Evolutionary conservation across 2,113 vertebrate species (phyloP).

Genomic region (Todiramphus chloris): DNA sequence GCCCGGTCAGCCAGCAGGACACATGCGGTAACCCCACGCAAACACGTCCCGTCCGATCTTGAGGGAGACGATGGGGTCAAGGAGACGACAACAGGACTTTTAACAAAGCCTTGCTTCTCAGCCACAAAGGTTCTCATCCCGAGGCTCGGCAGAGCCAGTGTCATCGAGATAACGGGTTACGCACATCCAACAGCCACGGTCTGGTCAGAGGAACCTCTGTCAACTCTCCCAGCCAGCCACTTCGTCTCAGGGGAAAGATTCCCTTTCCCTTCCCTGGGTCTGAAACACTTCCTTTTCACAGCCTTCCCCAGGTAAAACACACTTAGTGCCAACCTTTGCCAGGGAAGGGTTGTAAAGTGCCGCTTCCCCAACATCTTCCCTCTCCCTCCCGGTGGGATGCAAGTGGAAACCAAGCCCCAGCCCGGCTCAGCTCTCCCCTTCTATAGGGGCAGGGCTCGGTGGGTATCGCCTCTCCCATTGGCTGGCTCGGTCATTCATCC

Average conservation of each 20-base stretch:
- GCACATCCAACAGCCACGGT: background rate
- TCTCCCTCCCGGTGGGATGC: too few relatives aligned
- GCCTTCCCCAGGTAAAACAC: background rate
- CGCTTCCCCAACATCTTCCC: too few relatives aligned
- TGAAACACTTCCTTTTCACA: background rate
- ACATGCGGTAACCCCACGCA: background rate
- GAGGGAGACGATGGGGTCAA: background rate
- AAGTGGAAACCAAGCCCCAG: too few relatives aligned
- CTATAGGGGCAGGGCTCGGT: too few relatives aligned
- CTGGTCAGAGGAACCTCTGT: conserved; percentile 10
- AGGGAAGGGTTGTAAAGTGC: background rate
- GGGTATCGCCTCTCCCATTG: too few relatives aligned
- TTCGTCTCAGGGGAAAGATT: background rate
- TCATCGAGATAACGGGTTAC: conserved; percentile 51
- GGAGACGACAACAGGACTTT: background rate
- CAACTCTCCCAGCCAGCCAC: background rate
- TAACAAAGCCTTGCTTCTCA: background rate
- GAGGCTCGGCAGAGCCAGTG: conserved; percentile 33
- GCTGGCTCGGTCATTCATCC: too few relatives aligned
- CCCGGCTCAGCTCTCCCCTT: too few relatives aligned
- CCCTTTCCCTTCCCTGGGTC: background rate
- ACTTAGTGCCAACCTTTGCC: background rate
- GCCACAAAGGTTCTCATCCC: background rate
- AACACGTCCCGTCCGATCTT: background rate
- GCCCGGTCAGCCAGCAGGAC: background rate